phyloP scores from a whole-genome alignment of 35 echinoderm and acorn worm genomes.

The Antedon bifida region DNA sequence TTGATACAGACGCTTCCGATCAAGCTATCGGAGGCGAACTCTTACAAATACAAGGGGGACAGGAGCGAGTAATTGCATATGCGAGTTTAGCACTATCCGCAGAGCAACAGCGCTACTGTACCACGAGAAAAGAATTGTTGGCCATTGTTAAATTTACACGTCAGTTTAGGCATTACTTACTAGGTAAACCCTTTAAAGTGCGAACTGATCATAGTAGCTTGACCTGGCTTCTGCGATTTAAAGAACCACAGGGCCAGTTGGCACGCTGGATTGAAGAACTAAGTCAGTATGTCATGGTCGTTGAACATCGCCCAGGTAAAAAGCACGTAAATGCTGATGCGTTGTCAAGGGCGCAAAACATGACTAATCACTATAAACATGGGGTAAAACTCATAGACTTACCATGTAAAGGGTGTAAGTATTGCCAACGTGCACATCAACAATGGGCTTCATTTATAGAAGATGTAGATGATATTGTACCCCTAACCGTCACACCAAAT shows the following conservation, averaged over 20 bases:
- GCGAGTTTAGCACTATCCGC: conserved; percentile 18
- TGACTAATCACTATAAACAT: not conserved
- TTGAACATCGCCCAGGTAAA: conserved; percentile 9
- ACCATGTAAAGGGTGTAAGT: conserved; percentile 31
- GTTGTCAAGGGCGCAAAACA: conserved; percentile 9
- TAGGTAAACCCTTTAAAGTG: conserved; percentile 25
- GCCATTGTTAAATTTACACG: conserved; percentile 27
- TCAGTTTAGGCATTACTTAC: conserved; percentile 35
- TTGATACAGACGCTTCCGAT: conserved; percentile 19
- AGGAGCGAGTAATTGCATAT: conserved; percentile 34
- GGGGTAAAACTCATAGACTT: conserved; percentile 1
- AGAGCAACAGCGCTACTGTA: conserved; percentile 26
- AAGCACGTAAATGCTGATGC: conserved; percentile 40
- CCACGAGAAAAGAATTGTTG: conserved; percentile 23
- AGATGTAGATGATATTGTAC: conserved; percentile 30
- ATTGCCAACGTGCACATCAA: conserved; percentile 25
- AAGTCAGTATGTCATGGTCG: conserved; percentile 14
- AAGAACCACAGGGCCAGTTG: conserved; percentile 5
- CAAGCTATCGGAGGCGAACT: conserved; percentile 29
- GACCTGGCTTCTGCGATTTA: conserved; percentile 30
- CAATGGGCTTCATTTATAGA: conserved; percentile 25
- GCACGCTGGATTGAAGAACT: conserved; percentile 28
- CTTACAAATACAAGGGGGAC: conserved; percentile 5
- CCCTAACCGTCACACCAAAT: not conserved
- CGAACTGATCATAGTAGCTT: conserved; percentile 42